Conservation (phyloP, 2,797 vertebrate genomes). For the Acridotheres tristis region DNA sequence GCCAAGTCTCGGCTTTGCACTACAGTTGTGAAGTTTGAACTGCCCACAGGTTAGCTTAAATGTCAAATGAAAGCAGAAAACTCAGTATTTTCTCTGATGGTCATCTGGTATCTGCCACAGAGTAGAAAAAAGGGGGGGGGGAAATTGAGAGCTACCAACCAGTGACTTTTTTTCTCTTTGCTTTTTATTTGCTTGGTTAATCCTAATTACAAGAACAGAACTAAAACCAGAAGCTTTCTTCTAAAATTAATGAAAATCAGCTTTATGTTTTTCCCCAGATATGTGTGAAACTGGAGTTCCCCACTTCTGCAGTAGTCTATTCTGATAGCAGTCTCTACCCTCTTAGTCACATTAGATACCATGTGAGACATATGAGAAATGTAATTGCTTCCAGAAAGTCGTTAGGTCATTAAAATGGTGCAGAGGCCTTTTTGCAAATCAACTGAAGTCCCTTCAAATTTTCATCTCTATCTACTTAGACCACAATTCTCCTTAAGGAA, state of each 20-base stretch:
- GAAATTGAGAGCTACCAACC: background rate
- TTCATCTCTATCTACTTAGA: background rate
- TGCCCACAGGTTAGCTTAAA: background rate
- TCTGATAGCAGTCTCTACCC: background rate
- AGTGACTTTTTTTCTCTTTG: background rate
- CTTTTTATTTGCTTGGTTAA: background rate
- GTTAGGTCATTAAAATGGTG: background rate
- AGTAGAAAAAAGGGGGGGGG: background rate
- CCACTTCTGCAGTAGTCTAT: background rate
- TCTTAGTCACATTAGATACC: background rate
- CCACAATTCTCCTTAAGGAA: background rate
- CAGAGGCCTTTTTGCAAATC: background rate
- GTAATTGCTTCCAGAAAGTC: background rate
- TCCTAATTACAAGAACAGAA: background rate
- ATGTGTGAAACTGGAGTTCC: background rate
- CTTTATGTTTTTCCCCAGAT: background rate
- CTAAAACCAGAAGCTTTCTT: background rate
- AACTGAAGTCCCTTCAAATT: background rate
- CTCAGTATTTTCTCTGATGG: background rate
- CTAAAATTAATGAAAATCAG: background rate
- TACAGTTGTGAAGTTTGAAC: background rate
- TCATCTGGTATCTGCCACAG: background rate
- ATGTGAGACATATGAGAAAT: background rate
- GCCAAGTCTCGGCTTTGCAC: background rate
- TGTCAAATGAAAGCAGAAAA: background rate